A percentile compares a stretch with the other conserved stretches of the same genome.
Evolutionary conservation across 2,888 invertebrate genomes (phyloP).

Genomic region (Spilosoma lubricipeda): DNA sequence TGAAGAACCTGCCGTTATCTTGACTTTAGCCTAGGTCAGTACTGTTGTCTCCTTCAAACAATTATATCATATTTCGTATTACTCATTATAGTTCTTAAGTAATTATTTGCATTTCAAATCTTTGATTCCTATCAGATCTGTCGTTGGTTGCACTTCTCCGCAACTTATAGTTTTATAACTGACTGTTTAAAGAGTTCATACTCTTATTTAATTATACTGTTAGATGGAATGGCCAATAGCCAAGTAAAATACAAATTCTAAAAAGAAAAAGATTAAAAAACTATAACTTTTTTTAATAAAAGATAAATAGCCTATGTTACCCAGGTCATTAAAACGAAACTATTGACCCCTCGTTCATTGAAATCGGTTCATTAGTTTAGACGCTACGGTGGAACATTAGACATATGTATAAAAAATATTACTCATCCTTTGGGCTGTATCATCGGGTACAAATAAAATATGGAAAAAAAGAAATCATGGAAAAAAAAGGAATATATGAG

Average conservation of each 20-base stretch:
- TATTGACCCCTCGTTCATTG: too few relatives aligned
- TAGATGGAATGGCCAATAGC: neutral
- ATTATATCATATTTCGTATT: neutral
- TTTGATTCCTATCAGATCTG: neutral
- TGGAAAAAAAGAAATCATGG: neutral
- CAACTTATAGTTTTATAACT: neutral
- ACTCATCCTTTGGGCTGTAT: too few relatives aligned
- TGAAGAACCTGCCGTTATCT: neutral
- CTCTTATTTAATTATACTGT: neutral
- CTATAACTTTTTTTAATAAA: too few relatives aligned
- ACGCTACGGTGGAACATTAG: too few relatives aligned
- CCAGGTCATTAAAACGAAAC: too few relatives aligned
- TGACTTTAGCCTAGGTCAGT: conserved; percentile 8
- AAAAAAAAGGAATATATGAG: neutral
- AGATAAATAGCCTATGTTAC: too few relatives aligned
- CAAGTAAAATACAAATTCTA: neutral
- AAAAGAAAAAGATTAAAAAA: too few relatives aligned
- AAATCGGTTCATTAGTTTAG: too few relatives aligned
- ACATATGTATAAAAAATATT: too few relatives aligned
- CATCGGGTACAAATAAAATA: neutral
- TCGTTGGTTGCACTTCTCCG: neutral
- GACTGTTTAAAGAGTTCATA: neutral
- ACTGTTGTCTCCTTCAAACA: neutral
- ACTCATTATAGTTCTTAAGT: neutral
- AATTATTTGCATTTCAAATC: neutral